phyloP scores from a whole-genome alignment of 2,888 invertebrate genomes.

The Beris chalybata region DNA sequence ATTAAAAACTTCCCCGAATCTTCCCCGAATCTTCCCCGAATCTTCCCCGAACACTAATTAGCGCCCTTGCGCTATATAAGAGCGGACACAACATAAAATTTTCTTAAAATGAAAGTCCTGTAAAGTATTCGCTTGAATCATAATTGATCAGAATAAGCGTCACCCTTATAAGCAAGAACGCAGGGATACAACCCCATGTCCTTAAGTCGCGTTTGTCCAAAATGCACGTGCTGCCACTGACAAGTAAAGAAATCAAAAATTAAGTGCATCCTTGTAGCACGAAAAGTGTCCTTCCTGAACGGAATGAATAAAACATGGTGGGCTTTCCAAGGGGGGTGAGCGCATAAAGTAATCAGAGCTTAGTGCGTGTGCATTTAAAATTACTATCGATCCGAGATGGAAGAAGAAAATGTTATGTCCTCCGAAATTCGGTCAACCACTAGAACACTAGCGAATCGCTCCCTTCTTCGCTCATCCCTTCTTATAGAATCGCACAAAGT shows the following conservation, averaged over 20 bases:
- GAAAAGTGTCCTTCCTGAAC: conserved; percentile 7
- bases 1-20: background rate
- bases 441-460: conserved; percentile 14
- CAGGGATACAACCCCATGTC: background rate
- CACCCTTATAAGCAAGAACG: background rate
- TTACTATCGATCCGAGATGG: conserved; percentile 36
- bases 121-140: background rate
- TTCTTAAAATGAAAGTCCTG: conserved; percentile 27
- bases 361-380: conserved; percentile 31
- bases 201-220: background rate
- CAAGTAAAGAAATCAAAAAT: conserved; percentile 18
- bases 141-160: too few relatives aligned
- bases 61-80: background rate
- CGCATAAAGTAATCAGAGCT: conserved; percentile 11
- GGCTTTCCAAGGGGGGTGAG: background rate
- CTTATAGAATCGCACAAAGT: background rate
- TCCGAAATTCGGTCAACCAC: conserved; percentile 23
- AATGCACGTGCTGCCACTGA: conserved; percentile 33
- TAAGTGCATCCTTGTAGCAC: conserved; percentile 29
- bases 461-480: conserved; percentile 6
- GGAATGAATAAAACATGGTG: background rate
- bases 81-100: conserved; percentile 22
- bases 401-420: conserved; percentile 18
- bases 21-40: background rate
- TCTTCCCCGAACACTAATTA: background rate